These are phyloP conservation scores for Ceratotherium simum DNA, from an alignment of 2,113 vertebrate genomes.

Conservation along the genomic window DNA sequence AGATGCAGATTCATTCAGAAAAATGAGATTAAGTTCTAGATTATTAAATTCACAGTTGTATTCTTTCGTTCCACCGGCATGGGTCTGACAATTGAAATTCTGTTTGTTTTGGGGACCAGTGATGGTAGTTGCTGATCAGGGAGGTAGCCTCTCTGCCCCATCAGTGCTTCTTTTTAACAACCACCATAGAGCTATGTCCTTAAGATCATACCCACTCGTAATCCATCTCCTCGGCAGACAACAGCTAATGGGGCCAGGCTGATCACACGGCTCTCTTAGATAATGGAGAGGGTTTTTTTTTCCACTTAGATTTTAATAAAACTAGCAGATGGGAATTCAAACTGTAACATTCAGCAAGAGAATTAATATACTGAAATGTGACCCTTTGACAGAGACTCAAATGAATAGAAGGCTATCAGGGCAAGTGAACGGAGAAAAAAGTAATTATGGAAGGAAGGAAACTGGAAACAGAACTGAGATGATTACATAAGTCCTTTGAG, in stretches of 20 bases:
- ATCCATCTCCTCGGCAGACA: not conserved
- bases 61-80: not conserved
- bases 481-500: slow-evolving; percentile 34
- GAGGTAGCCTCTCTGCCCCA: too few species aligned
- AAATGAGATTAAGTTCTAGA: not conserved
- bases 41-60: not conserved
- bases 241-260: not conserved
- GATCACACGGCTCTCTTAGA: not conserved
- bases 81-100: not conserved
- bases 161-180: not conserved
- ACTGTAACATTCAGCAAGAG: slow-evolving; percentile 36
- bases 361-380: slow-evolving; percentile 59
- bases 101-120: not conserved
- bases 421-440: slow-evolving; percentile 51
- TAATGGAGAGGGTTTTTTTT: not conserved
- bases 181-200: not conserved
- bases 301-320: slow-evolving; percentile 67
- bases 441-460: slow-evolving; percentile 51
- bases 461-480: slow-evolving; percentile 29
- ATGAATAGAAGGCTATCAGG: slow-evolving; percentile 43
- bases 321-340: slow-evolving; percentile 63
- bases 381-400: slow-evolving; percentile 59
- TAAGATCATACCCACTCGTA: not conserved
- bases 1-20: not conserved
- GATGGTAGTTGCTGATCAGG: not conserved